phyloP scores from a whole-genome alignment of 2,888 invertebrate species.

The Apantesis nais region DNA sequence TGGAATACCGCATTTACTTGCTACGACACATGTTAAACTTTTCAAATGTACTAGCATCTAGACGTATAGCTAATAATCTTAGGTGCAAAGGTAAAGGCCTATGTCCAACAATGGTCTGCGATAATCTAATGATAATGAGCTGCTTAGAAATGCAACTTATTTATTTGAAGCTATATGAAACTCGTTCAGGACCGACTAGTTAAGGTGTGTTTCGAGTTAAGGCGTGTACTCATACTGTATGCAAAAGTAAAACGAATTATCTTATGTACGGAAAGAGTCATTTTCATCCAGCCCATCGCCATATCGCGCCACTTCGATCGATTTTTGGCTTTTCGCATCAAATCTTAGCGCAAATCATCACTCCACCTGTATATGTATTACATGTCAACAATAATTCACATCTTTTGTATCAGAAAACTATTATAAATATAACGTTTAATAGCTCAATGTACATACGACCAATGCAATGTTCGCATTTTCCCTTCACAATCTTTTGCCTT shows the following conservation, averaged over 20 bases:
- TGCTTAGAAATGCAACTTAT: background rate
- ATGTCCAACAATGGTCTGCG: too few relatives aligned
- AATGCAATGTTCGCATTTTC: too few relatives aligned
- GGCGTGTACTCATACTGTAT: background rate
- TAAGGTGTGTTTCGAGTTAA: background rate
- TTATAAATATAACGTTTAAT: background rate
- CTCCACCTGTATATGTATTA: too few relatives aligned
- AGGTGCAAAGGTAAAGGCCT: background rate
- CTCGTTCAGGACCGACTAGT: background rate
- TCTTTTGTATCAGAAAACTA: background rate
- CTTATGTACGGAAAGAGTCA: background rate
- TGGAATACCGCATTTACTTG: slow-evolving; percentile 44
- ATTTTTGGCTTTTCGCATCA: too few relatives aligned
- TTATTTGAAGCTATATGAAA: background rate
- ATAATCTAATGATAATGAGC: too few relatives aligned
- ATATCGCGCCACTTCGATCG: too few relatives aligned
- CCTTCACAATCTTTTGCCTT: too few relatives aligned
- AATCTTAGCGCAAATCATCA: too few relatives aligned
- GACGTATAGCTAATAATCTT: background rate
- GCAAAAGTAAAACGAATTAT: background rate
- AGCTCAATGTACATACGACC: background rate
- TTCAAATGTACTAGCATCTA: slow-evolving; percentile 10
- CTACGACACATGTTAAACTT: slow-evolving; percentile 1
- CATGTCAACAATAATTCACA: too few relatives aligned
- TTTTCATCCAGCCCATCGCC: too few relatives aligned